Conservation (phyloP, 2,113 vertebrate genomes). For the Phylloscopus trochiloides region DNA sequence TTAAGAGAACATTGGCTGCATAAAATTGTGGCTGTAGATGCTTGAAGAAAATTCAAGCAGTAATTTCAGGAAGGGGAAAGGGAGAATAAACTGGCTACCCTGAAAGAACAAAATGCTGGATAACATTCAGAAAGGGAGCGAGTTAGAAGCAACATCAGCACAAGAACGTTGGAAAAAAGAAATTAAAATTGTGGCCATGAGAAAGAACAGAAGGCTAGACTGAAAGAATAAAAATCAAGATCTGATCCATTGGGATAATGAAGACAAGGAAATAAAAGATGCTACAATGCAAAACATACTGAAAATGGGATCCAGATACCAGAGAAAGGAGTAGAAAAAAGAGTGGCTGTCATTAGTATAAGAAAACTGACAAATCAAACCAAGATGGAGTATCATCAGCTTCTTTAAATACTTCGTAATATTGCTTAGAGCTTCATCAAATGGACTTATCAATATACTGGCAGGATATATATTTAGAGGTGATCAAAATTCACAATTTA, state of each 20-base stretch:
- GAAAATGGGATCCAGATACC: neutral
- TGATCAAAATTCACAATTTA: neutral
- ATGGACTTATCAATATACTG: neutral
- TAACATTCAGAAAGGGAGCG: neutral
- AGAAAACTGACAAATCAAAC: neutral
- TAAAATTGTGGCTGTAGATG: neutral
- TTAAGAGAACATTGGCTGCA: neutral
- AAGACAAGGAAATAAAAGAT: neutral
- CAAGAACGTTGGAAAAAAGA: neutral
- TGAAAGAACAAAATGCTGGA: neutral
- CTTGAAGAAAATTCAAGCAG: neutral
- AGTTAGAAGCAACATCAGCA: neutral
- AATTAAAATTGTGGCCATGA: neutral
- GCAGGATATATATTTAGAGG: neutral
- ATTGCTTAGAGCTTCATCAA: neutral
- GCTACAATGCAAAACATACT: neutral
- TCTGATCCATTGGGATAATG: neutral
- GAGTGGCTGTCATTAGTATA: neutral
- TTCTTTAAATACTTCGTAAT: neutral
- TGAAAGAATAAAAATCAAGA: neutral
- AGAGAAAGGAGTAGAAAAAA: neutral
- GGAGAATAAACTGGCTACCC: neutral
- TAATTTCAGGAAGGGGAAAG: neutral
- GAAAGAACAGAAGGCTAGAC: neutral
- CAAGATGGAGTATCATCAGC: neutral